phyloP scores from a whole-genome alignment of 2,113 vertebrate genomes.

The Herpetotheres cachinnans region DNA sequence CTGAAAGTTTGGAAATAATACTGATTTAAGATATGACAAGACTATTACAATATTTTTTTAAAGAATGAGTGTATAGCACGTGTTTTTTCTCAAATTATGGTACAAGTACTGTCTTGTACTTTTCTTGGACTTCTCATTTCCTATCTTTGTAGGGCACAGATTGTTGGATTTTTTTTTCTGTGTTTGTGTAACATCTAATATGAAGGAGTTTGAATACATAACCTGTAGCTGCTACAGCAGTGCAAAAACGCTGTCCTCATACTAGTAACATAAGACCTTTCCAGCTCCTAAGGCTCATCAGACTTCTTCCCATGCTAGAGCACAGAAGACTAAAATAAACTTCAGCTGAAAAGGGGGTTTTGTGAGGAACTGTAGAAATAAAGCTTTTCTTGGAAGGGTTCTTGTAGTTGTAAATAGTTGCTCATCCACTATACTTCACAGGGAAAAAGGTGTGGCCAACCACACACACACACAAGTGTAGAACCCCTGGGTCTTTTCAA shows the following conservation, averaged over 20 bases:
- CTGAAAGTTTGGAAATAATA: background rate
- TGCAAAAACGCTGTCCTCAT: background rate
- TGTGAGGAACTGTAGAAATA: background rate
- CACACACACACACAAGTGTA: background rate
- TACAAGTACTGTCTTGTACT: background rate
- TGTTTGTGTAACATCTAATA: background rate
- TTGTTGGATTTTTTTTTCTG: background rate
- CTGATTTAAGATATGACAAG: background rate
- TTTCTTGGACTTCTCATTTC: background rate
- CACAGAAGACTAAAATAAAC: background rate
- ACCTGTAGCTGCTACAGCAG: background rate
- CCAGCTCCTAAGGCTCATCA: background rate
- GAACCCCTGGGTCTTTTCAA: background rate
- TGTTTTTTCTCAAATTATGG: background rate
- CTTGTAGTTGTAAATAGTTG: background rate
- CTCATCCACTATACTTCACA: background rate
- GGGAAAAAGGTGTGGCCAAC: background rate
- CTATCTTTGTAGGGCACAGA: background rate
- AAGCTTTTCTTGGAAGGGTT: background rate
- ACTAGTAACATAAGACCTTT: background rate
- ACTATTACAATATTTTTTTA: background rate
- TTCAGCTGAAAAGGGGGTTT: background rate
- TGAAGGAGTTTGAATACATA: background rate
- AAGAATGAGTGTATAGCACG: too few species aligned
- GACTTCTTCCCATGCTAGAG: background rate